Conservation (phyloP, 2,888 invertebrate genomes). For the Ichneumoninae sp. region DNA sequence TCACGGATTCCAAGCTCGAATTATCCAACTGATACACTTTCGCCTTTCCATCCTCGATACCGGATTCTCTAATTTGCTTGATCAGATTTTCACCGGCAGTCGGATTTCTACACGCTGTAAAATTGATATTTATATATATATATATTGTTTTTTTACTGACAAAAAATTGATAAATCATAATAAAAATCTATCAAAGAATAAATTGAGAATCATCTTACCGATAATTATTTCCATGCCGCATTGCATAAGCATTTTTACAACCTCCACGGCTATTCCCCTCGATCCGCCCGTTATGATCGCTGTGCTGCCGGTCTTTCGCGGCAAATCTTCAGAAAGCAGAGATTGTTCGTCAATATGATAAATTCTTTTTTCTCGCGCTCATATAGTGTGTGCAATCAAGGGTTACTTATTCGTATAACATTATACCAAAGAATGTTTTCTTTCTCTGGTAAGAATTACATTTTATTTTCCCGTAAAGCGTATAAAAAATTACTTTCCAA, state of each 20-base stretch:
- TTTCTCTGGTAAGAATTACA: not conserved
- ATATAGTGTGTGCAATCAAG: not conserved
- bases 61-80: slow-evolving; percentile 84
- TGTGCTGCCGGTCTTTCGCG: slow-evolving; percentile 88
- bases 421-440: not conserved
- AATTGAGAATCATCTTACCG: slow-evolving; percentile 84
- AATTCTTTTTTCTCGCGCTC: not conserved
- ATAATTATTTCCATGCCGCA: slow-evolving; percentile 91
- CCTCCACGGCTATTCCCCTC: slow-evolving; percentile 92
- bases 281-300: slow-evolving; percentile 95
- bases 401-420: not conserved
- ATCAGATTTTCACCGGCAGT: slow-evolving; percentile 83
- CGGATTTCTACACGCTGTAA: slow-evolving; percentile 88
- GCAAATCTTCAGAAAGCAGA: slow-evolving; percentile 85
- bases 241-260: slow-evolving; percentile 90
- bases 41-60: slow-evolving; percentile 86
- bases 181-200: not conserved
- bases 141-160: not conserved
- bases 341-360: not conserved
- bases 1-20: slow-evolving; percentile 90
- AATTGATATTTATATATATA: not conserved
- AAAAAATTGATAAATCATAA: not conserved
- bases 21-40: slow-evolving; percentile 91
- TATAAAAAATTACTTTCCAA: too few relatives aligned
- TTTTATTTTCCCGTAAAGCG: too few relatives aligned